These are phyloP conservation scores for Pseudomyrmex sp. DNA, from an alignment of 1,140 invertebrate species.

Conservation along the genomic window DNA sequence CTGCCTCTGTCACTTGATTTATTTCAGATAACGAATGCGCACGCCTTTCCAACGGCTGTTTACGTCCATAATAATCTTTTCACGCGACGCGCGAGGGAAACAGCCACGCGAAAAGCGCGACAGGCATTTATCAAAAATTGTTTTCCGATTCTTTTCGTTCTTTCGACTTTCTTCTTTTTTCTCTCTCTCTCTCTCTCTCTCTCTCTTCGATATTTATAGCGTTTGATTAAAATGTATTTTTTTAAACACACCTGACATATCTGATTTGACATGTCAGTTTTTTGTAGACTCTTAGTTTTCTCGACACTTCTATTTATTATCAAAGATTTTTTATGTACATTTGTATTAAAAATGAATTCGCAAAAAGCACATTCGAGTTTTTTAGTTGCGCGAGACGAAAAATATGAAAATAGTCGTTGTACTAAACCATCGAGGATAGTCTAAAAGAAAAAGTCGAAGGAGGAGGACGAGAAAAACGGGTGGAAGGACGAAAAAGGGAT, in stretches of 20 bases:
- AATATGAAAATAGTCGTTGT: slow-evolving; percentile 22
- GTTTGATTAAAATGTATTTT: no score
- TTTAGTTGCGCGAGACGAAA: slow-evolving; percentile 13
- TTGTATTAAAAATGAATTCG: neutral
- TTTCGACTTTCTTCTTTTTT: no score
- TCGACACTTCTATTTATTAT: neutral
- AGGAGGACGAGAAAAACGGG: neutral
- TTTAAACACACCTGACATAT: no score
- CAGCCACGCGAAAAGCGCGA: neutral
- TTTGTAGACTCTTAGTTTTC: no score
- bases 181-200: no score
- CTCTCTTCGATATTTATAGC: no score
- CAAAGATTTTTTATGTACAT: slow-evolving; percentile 1
- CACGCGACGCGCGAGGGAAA: neutral
- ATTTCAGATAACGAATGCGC: slow-evolving; percentile 72
- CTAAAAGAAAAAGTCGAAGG: slow-evolving; percentile 3
- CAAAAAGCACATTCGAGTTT: slow-evolving; percentile 12
- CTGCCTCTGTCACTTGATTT: slow-evolving; percentile 74
- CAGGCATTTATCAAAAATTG: slow-evolving; percentile 9
- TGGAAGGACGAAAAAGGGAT: slow-evolving; percentile 3
- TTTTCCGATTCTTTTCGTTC: no score
- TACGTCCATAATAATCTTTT: slow-evolving; percentile 49
- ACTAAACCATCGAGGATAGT: slow-evolving; percentile 44
- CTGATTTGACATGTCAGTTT: no score
- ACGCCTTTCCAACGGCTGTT: slow-evolving; percentile 61